These are phyloP conservation scores for Melanotaenia parkinsoni DNA, from an alignment of 2,797 vertebrate species.

Conservation along the genomic window DNA sequence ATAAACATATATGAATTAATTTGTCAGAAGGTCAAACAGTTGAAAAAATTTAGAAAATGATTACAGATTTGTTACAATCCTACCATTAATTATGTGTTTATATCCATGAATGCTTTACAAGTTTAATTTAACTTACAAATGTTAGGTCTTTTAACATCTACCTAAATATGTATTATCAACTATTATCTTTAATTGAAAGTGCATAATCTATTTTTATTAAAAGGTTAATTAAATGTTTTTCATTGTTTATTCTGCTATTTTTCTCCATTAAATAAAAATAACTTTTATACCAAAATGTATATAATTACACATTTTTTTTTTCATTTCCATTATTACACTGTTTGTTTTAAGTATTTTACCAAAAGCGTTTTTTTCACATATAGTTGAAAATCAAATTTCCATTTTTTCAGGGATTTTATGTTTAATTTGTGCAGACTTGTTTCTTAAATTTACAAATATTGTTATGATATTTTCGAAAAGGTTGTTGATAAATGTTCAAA, in stretches of 20 bases:
- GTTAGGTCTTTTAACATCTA: neutral
- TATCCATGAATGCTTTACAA: neutral
- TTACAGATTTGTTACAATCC: neutral
- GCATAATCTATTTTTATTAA: neutral
- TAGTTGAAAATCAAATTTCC: neutral
- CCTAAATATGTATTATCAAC: neutral
- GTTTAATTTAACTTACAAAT: neutral
- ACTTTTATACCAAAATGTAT: too few relatives aligned
- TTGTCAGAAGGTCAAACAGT: neutral
- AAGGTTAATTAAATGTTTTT: neutral
- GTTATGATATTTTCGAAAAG: too few relatives aligned
- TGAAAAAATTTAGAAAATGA: neutral
- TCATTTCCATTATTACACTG: neutral
- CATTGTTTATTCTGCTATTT: neutral
- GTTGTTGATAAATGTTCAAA: too few relatives aligned
- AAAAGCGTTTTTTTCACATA: neutral
- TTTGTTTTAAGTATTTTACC: neutral
- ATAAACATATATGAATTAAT: neutral
- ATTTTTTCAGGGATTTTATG: neutral
- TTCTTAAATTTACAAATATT: too few relatives aligned
- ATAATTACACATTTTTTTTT: too few relatives aligned
- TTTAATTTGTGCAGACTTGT: too few relatives aligned
- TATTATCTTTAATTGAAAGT: too few relatives aligned
- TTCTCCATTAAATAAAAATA: too few relatives aligned
- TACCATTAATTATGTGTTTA: conserved; percentile 5